phyloP scores from a whole-genome alignment of 1,140 invertebrate species.

The Sinonovacula constricta region DNA sequence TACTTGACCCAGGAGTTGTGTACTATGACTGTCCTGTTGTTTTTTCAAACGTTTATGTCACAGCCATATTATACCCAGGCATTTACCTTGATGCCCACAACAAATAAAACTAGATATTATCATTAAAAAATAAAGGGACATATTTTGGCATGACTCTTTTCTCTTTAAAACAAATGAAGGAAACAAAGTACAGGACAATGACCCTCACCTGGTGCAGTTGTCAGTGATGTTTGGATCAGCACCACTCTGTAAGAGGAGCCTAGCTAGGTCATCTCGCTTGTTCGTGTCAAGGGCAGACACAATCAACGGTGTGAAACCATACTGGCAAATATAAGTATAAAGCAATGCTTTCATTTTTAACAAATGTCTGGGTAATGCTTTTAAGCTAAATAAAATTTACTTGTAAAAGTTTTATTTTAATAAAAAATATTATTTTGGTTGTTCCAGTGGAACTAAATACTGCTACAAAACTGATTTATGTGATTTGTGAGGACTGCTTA shows the following conservation, averaged over 20 bases:
- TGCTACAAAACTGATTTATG: background rate
- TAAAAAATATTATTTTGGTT: background rate
- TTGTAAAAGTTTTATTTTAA: background rate
- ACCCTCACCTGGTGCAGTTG: constrained; percentile 16
- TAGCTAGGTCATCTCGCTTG: constrained; percentile 39
- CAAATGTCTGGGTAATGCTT: background rate
- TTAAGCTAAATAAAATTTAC: background rate
- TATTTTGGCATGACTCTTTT: no score
- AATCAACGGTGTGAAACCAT: constrained; percentile 34
- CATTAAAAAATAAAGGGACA: no score
- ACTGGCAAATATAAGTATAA: constrained; percentile 14
- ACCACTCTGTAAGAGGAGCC: constrained; percentile 17
- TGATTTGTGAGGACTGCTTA: background rate
- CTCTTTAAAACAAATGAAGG: no score
- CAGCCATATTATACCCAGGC: no score
- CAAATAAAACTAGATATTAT: no score
- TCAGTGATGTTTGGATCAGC: constrained; percentile 35
- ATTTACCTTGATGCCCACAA: no score
- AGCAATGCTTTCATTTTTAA: background rate
- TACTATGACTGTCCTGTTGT: no score
- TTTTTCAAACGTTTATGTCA: no score
- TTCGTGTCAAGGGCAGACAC: constrained; percentile 30
- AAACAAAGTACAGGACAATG: no score
- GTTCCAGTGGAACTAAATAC: background rate
- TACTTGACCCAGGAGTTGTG: no score